Base-by-base conservation (phyloP, 1,140 invertebrate genomes). In the Tetramorium parvispinum region DNA sequence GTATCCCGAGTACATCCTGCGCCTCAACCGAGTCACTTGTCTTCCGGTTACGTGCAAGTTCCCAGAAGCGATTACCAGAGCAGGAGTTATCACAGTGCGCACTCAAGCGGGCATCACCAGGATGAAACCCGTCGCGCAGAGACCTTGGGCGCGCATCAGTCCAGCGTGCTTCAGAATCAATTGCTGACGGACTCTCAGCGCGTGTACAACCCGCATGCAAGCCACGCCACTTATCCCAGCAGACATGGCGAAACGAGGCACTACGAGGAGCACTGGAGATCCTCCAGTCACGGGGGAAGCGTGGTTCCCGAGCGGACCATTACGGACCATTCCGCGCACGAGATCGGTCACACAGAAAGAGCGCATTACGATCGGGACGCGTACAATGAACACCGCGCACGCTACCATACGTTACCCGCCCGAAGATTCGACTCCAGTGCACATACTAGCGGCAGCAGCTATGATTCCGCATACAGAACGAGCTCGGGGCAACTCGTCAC, bases 251-350 rank as follows among this genome's bases (percentile, higher is more conserved):
- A 71, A 37, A 46, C 79, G 11, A 40, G 61, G 32, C 88, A 88
- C 5, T 89, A 91, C 11, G 82, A 93, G 63, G 81, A 93, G 76
- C 81, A 88, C 2, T 89, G 88, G 89, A 89, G 79, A 57, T 32
- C 81, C 16, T 88, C 92, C 16, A 78, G 91, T 63, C 86, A 87
- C 37, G 89, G 68, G 18, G 87, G 88, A 18, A 43, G 27, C 13
- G 32, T 68, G 10, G 13, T 75, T 16, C 92, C 91, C 2, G 85
- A 89, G 0, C 46, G 78, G 5, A 68, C 40, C 8, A 21, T n/a
- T 10, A 6, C n/a, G 18, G 75, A 61, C 16, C 40, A 68, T 59
- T 46, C 24, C 66, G 46, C 10, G 73, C 40, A 75, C 3, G 32
- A n/a, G 8, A 49, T 10, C 18, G 76, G 61, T 18, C 37, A 86